phyloP scores from a whole-genome alignment of 2,797 vertebrate genomes.

The Sebastes flavidus region DNA sequence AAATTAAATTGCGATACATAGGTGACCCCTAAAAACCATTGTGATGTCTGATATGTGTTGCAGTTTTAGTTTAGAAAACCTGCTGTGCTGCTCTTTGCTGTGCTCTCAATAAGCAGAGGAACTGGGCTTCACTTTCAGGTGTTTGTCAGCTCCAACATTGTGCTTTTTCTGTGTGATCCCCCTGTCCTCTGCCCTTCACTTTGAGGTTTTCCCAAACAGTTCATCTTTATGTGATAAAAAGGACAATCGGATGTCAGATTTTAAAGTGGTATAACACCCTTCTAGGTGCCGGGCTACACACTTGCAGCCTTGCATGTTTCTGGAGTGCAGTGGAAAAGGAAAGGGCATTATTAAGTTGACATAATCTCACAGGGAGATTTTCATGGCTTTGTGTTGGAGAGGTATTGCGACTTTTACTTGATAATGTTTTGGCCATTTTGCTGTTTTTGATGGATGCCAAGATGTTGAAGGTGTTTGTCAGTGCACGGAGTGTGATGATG shows the following conservation, averaged over 20 bases:
- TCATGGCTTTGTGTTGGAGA: not conserved
- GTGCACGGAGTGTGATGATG: conserved; percentile 25
- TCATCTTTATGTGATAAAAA: conserved; percentile 30
- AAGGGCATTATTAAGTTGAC: conserved; percentile 29
- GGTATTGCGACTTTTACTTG: conserved; percentile 5
- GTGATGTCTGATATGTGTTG: too few relatives aligned
- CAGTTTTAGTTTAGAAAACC: not conserved
- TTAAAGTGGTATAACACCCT: conserved; percentile 19
- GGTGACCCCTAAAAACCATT: too few relatives aligned
- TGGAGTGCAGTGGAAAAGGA: conserved; percentile 46
- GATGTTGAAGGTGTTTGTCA: conserved; percentile 11
- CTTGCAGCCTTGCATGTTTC: conserved; percentile 24
- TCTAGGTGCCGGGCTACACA: conserved; percentile 5
- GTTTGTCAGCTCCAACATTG: conserved; percentile 28
- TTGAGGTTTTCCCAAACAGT: conserved; percentile 8
- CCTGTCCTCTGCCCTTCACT: not conserved
- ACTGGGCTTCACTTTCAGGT: conserved; percentile 3
- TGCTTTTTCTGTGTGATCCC: not conserved
- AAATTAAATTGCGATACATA: too few relatives aligned
- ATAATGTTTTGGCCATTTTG: conserved; percentile 15
- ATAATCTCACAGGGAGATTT: conserved; percentile 27
- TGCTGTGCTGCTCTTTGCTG: not conserved
- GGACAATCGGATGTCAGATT: conserved; percentile 42
- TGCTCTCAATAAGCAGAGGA: not conserved
- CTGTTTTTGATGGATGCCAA: conserved; percentile 23